Evolutionary conservation across 2,113 vertebrate species (phyloP), one percentile per base, ranked within the genome.

Genomic region (Melozone crissalis): DNA sequence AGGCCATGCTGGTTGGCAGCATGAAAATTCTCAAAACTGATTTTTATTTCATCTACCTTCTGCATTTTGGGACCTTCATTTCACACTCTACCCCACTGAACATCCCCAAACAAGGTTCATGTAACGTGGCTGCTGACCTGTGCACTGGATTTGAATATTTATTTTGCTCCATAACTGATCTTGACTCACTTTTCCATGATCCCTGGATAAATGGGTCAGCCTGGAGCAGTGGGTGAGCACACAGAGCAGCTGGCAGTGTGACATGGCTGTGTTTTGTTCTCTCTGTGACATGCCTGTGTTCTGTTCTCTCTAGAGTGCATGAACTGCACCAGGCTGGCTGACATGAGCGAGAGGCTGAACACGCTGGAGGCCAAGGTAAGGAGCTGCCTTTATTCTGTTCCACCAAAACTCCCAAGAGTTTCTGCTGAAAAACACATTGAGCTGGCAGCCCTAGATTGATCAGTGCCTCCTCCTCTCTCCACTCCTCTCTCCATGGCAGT

Each of bases 301-400:
- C 66, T 87, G 59, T 84, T 76, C 90, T 88, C 96, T 97, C 63
- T 96, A 99, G 99, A 99, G 97, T 99, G 99, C 93, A 97, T 99
- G 98, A 99, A 99, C 97, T 99, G 99, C 82, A 99, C 99, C 4
- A 97, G 98, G 58, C 98, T 99, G 52, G 98, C 97, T 0, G 97
- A 98, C 35, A 99, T 99, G 98, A 98, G 93, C 1, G 98, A 98
- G 95, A 98, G 99, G 76, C 98, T 99, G 74, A 98, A 97, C 93
- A 97, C 95, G 6, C 97, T 99, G 31, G 99, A 99, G 96, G 98
- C 98, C 84, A 99, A 99, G 98, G 99, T 99, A 96, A 98, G 97
- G 30, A 52, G 35, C 67, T 63, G 62, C 59, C 67, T 83, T 83
- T 37, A 1, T 68, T 87, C 63, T 46, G 3, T 23, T 61, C 30